These are phyloP conservation scores for Theristicus caerulescens DNA, from an alignment of 2,113 vertebrate species.

Conservation along the genomic window DNA sequence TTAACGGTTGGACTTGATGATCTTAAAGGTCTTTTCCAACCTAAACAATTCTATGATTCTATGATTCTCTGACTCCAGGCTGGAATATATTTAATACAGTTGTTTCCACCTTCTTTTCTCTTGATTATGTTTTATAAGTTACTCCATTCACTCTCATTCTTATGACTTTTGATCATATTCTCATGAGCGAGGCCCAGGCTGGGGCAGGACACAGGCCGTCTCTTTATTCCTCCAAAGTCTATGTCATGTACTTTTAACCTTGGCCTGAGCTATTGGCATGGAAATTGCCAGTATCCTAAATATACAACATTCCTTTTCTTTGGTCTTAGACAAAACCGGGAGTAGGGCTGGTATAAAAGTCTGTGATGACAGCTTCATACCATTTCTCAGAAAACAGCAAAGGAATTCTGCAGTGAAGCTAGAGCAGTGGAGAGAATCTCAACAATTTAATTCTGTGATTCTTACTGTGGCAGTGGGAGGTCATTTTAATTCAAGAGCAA, in stretches of 20 bases:
- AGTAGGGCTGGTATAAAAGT: neutral
- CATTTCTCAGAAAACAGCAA: neutral
- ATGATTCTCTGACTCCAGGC: neutral
- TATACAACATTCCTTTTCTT: neutral
- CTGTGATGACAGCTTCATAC: neutral
- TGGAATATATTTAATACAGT: neutral
- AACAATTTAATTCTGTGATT: neutral
- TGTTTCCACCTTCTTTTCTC: neutral
- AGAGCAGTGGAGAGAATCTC: neutral
- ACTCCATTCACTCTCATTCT: neutral
- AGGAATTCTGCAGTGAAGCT: neutral
- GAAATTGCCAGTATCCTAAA: neutral
- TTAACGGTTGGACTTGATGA: too few species aligned
- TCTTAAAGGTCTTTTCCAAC: too few species aligned
- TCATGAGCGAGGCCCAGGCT: neutral
- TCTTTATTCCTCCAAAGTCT: neutral
- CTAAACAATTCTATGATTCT: too few species aligned
- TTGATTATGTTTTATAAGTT: neutral
- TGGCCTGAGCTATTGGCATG: neutral
- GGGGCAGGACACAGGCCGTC: neutral
- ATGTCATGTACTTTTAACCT: neutral
- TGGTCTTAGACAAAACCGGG: neutral
- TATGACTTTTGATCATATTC: neutral
- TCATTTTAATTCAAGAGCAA: conserved; percentile 32
- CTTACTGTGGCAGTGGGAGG: neutral